phyloP scores from a whole-genome alignment of 1,140 invertebrate species.

The Mylabris phalerata region DNA sequence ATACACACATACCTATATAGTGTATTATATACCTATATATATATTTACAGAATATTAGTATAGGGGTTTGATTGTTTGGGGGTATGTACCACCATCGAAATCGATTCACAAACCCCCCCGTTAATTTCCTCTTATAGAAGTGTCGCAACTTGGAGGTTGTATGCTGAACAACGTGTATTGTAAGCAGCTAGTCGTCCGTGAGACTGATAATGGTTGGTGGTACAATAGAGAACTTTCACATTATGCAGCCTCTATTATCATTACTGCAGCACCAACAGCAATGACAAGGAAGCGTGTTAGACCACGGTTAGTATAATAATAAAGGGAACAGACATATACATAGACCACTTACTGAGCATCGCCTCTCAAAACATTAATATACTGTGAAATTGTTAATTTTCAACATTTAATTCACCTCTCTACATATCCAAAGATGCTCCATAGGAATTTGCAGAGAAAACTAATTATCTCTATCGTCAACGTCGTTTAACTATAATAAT shows the following conservation, averaged over 20 bases:
- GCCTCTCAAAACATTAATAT: slow-evolving; percentile 15
- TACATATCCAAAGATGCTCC: neutral
- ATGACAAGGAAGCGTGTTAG: slow-evolving; percentile 1
- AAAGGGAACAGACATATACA: no score
- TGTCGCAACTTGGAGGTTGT: slow-evolving; percentile 15
- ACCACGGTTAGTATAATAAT: neutral
- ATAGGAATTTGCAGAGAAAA: slow-evolving; percentile 22
- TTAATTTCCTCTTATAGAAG: slow-evolving; percentile 14
- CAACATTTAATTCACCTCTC: slow-evolving; percentile 16
- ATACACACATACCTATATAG: neutral
- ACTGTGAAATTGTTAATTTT: slow-evolving; percentile 32
- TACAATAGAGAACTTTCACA: slow-evolving; percentile 16
- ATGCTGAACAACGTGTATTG: slow-evolving; percentile 20
- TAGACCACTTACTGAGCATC: neutral
- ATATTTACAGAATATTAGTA: neutral
- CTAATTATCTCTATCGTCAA: slow-evolving; percentile 31
- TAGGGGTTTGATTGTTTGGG: neutral
- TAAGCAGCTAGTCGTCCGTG: slow-evolving; percentile 22
- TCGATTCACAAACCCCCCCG: neutral
- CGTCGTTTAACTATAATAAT: no score
- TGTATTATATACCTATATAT: neutral
- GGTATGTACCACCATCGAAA: no score
- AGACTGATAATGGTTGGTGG: slow-evolving; percentile 20
- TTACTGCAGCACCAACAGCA: neutral
- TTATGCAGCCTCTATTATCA: slow-evolving; percentile 11